Conservation (phyloP, 2,888 invertebrate species). For the Brachypterus glaber region DNA sequence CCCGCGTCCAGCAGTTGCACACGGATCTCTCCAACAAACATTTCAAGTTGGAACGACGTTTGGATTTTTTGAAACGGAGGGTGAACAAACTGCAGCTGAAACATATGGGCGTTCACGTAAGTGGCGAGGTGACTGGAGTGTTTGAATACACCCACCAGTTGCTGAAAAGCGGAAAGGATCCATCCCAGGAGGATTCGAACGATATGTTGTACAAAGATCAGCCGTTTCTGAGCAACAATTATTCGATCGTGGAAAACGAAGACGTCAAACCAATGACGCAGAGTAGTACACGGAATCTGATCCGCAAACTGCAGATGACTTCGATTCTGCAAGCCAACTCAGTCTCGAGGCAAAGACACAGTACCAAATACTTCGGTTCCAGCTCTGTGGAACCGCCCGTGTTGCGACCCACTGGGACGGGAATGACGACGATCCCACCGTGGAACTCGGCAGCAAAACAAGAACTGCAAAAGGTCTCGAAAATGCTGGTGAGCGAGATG, state of each 20-base stretch:
- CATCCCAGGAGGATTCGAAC: conserved; percentile 9
- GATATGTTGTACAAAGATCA: conserved; percentile 11
- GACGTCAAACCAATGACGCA: conserved; percentile 41
- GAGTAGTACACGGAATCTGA: conserved; percentile 49
- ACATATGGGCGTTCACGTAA: conserved; percentile 65
- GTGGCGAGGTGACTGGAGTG: conserved; percentile 69
- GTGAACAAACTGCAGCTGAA: conserved; percentile 67
- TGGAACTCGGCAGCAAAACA: conserved; percentile 41
- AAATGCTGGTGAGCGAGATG: conserved; percentile 63
- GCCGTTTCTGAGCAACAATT: conserved; percentile 7
- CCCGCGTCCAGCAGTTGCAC: conserved; percentile 44
- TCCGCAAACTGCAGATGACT: conserved; percentile 46
- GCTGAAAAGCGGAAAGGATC: conserved; percentile 31
- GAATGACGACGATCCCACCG: conserved; percentile 37
- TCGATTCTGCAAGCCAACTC: conserved; percentile 37
- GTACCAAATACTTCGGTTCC: conserved; percentile 45
- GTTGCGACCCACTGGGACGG: conserved; percentile 27
- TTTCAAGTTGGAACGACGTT: conserved; percentile 55
- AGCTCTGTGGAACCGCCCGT: conserved; percentile 35
- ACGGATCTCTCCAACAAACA: conserved; percentile 46
- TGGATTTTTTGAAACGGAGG: conserved; percentile 63
- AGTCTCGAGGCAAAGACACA: conserved; percentile 33
- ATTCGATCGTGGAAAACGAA: conserved; percentile 20
- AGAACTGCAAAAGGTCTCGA: conserved; percentile 62
- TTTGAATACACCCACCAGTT: conserved; percentile 61